Conservation (phyloP, 2,797 vertebrate species). For the Hydrocynus forskahlii region DNA sequence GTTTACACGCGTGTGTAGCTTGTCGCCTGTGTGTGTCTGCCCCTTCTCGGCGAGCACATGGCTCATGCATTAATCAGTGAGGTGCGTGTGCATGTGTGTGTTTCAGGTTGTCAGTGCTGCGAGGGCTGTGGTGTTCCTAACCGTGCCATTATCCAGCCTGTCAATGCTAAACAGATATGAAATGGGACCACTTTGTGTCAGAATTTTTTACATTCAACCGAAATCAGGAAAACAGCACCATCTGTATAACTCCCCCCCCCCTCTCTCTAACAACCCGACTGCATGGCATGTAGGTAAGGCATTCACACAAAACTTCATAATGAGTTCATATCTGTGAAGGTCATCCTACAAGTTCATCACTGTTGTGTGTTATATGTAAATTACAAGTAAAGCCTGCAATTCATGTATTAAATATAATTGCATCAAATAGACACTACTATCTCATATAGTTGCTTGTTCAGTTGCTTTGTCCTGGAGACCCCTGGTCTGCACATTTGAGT, state of each 20-base stretch:
- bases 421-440: background rate
- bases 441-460: background rate
- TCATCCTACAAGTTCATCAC: background rate
- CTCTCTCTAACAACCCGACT: background rate
- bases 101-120: slow-evolving; percentile 75
- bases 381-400: background rate
- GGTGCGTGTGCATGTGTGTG: slow-evolving; percentile 62
- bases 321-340: background rate
- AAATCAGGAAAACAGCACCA: slow-evolving; percentile 65
- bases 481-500: too few relatives aligned
- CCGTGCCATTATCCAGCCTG: slow-evolving; percentile 69
- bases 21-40: slow-evolving; percentile 62
- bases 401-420: background rate
- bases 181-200: slow-evolving; percentile 80
- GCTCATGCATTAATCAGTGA: slow-evolving; percentile 80
- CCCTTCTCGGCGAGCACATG: slow-evolving; percentile 71
- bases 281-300: background rate
- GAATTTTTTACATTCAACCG: slow-evolving; percentile 78
- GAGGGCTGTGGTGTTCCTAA: slow-evolving; percentile 67
- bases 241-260: slow-evolving; percentile 67
- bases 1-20: slow-evolving; percentile 46
- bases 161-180: slow-evolving; percentile 77
- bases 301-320: background rate
- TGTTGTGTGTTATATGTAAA: background rate
- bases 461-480: too few relatives aligned